A percentile compares a stretch with the other conserved stretches of the same genome.
Conservation (phyloP, 2,888 invertebrate species). For the Hirtodrosophila duncani region DNA sequence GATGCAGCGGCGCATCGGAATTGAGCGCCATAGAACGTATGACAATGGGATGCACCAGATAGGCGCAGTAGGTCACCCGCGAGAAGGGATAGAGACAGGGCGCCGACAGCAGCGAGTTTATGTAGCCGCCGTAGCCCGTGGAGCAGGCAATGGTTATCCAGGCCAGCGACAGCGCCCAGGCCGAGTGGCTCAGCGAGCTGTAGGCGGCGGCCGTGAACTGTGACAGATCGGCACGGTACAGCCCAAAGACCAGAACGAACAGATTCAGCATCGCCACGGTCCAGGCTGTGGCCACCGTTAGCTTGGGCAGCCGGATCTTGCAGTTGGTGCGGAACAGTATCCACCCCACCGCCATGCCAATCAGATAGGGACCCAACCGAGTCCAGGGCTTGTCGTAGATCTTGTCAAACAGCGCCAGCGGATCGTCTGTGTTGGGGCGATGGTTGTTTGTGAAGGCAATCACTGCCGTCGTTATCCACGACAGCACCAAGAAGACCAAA, state of each 20-base stretch:
- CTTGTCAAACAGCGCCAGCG: constrained; percentile 90
- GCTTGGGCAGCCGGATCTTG: constrained; percentile 85
- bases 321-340: constrained; percentile 89
- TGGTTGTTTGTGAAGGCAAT: constrained; percentile 89
- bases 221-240: constrained; percentile 85
- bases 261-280: constrained; percentile 82
- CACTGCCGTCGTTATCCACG: constrained; percentile 88
- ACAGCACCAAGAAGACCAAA: constrained; percentile 84
- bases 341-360: constrained; percentile 92
- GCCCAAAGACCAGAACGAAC: constrained; percentile 87
- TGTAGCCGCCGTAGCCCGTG: constrained; percentile 89
- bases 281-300: constrained; percentile 86
- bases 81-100: constrained; percentile 90
- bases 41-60: constrained; percentile 90
- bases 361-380: constrained; percentile 88
- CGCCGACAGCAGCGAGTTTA: constrained; percentile 85
- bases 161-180: constrained; percentile 88
- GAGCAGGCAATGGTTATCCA: constrained; percentile 93
- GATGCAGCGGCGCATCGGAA: constrained; percentile 88
- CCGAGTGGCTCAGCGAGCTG: constrained; percentile 89
- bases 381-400: constrained; percentile 95
- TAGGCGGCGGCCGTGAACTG: constrained; percentile 86
- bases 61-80: constrained; percentile 91
- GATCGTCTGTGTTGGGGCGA: constrained; percentile 88
- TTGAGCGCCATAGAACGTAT: constrained; percentile 89